Base-by-base conservation (phyloP, 2,113 vertebrate species). In the Microtus montanus region DNA sequence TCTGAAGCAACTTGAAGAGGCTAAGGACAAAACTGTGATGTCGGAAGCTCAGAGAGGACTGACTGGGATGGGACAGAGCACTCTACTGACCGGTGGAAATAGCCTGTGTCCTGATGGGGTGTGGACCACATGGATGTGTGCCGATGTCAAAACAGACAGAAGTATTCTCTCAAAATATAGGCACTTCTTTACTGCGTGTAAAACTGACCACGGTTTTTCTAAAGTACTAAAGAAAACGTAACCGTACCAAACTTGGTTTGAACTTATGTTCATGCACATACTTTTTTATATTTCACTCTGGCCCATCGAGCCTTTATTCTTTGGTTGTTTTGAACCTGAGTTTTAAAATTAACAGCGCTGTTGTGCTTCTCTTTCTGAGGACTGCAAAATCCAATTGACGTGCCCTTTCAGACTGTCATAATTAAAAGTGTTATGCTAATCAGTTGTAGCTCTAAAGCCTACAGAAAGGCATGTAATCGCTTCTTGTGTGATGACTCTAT, bases 371-470 rank as follows among this genome's bases (percentile, higher is more conserved):
- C 52, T 73, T 87, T 92, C 44, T 66, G 28, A 52, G 38, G 77
- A 70, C 1, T 79, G 24, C 58, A 71, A 93, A 70, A 93, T 90
- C 71, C 77, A 89, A 93, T 3, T 83, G 68, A 78, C 5, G 49
- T 33, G 41, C 13, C 82, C 71, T 93, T 97, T 94, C 38, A 24
- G 63, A 91, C n/a, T 91, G 61, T 73, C 83, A 91, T 96, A 54
- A 91, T 92, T 87, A 54, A 94, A 92, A 95, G 89, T 63, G 87
- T 41, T 91, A 63, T 15, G 49, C 70, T 93, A 74, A 80, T 91
- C 87, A 84, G 79, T 14, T 71, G 41, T 35, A 90, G 73, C 41
- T 90, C 52, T 61, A 49, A n/a, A 15, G 63, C 47, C 74, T 38
- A 12, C 61, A 61, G 71, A 82, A 96, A 93, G n/a, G 64, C 90